Base-by-base conservation (phyloP, 2,113 vertebrate species). In the Neodontobutis hainanensis region DNA sequence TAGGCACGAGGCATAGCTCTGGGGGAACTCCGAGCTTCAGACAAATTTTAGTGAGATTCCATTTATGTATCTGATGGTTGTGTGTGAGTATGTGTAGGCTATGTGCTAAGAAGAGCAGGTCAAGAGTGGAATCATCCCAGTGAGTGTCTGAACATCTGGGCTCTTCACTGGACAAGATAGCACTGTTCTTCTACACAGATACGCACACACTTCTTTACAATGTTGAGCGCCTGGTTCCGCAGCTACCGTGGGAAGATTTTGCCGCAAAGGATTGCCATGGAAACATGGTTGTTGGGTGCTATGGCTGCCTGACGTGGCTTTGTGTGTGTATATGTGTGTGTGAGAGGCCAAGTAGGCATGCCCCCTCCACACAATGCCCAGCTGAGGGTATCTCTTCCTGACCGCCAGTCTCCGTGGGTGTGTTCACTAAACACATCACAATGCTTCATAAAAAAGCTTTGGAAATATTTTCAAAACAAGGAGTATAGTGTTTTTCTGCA, bases 211-310 rank as follows among this genome's bases (percentile, higher is more conserved):
- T 8, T 60, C 62, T 56, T 70, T 16, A 35, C 68, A 60, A 50
- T 77, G 76, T 78, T 73, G 65, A 38, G 74, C n/a, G 5, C 66
- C 57, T n/a, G 61, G 72, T 80, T 89, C 86, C 65, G 45, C 83
- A 77, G 76, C 85, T 83, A 89, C 89, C 85, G 89, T 93, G 92
- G 91, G 92, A 92, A 92, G 89, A 86, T 86, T 27, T 27, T 65
- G 71, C 85, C 82, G 68, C 70, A 45, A 35, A 62, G 65, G 78
- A 84, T 89, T 86, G 79, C 84, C 90, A 91, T 92, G 87, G 90
- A 77, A 90, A 92, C 83, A 63, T 48, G 83, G 83, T 76, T 85
- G 85, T 90, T 83, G 74, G 82, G 72, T 84, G 70, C 48, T 40
- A 68, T 82, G 82, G 68, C 77, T 81, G 81, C 61, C 73, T 76